A percentile compares a stretch with the other conserved stretches of the same genome.
phyloP scores from a whole-genome alignment of 2,888 invertebrate genomes.

The Tetanocera ferruginea region DNA sequence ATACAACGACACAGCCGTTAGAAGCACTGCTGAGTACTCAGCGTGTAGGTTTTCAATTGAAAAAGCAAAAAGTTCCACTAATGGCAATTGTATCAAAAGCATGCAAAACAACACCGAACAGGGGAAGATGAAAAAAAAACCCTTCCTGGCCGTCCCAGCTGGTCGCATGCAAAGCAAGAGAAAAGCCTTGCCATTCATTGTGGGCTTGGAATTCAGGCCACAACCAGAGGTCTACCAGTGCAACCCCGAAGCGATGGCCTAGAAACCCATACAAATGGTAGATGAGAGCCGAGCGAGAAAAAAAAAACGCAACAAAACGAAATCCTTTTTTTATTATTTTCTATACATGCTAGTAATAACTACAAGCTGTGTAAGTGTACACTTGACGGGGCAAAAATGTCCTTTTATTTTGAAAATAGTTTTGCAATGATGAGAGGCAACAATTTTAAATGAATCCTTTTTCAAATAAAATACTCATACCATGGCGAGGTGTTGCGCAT shows the following conservation, averaged over 20 bases:
- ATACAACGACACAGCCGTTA: background rate
- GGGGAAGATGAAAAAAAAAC: background rate
- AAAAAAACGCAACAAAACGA: constrained; percentile 42
- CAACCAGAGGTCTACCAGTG: constrained; percentile 64
- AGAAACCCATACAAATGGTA: constrained; percentile 50
- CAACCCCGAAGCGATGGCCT: constrained; percentile 56
- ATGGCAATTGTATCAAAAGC: constrained; percentile 41
- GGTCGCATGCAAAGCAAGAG: constrained; percentile 38
- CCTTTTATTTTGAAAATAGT: constrained; percentile 19
- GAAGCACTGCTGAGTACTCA: constrained; percentile 42
- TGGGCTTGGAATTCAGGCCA: constrained; percentile 64
- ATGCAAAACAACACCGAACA: background rate
- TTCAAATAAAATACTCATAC: background rate
- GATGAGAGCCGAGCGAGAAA: constrained; percentile 35
- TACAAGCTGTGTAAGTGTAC: constrained; percentile 28
- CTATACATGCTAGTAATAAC: background rate
- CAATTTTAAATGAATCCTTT: constrained; percentile 32
- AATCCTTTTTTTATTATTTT: constrained; percentile 26
- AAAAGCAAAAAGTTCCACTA: constrained; percentile 40
- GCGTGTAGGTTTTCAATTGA: constrained; percentile 59
- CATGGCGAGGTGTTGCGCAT: constrained; percentile 6
- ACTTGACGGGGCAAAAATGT: constrained; percentile 56
- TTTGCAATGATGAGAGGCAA: constrained; percentile 12
- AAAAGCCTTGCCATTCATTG: constrained; percentile 56
- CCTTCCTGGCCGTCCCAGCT: background rate